Evolutionary conservation across 2,797 vertebrate genomes (phyloP), one percentile per base, ranked within the genome.

Genomic region (Huso huso): DNA sequence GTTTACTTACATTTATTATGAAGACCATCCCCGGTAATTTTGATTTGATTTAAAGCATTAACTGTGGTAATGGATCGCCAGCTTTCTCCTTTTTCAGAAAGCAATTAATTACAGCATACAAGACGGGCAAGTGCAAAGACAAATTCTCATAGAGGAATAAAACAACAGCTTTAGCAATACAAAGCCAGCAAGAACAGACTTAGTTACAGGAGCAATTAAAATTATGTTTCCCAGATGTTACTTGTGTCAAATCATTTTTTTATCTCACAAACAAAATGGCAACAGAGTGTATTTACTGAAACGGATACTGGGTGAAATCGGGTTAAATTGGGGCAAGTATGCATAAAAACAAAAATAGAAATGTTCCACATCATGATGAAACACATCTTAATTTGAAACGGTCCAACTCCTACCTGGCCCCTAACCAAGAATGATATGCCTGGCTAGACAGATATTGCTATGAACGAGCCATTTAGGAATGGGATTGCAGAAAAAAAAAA

Each of bases 271-370:
- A 69, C 70, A 51, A n/a, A 72, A 48, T 57, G 69, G 66, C 8
- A 51, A n/a, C 71, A 70, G 57, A 49, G 71, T 69, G 73, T 69
- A 10, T 70, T 63, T 66, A 62, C 65, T 65, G 23, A 37, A 37
- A 37, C 23, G 23, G 23, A 37, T 37, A 37, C 23, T 37, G 23
- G 23, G 23, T 37, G 23, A 37, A 37, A 37, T 37, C 23, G 23
- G 23, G 66, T 64, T 71, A 70, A 68, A 66, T 62, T 52, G 70
- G 62, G 70, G 70, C 73, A 81, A 82, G 84, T 82, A 78, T 50
- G 70, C 73, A 70, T 11, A 49, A n/a, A 53, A 37, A 37, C 23
- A 15, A 49, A 66, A 49, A 66, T 60, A 59, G 1, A 60, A 60
- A 55, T 59, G 37, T 15, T 12, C 63, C 70, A 79, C 69, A 71